phyloP scores from a whole-genome alignment of 2,113 vertebrate genomes.

The Raja brachyura region DNA sequence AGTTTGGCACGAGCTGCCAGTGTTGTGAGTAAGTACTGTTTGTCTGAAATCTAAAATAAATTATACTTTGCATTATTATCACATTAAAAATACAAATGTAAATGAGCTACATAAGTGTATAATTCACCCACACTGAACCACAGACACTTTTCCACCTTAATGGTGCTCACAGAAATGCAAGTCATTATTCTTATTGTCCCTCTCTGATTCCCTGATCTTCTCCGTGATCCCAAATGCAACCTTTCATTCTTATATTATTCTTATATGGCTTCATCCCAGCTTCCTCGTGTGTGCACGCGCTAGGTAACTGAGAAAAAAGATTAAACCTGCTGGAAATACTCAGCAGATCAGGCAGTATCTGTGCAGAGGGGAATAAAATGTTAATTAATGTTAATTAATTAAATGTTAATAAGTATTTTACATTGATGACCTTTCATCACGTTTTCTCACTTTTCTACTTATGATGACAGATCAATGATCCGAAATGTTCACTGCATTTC shows the following conservation, averaged over 20 bases:
- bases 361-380: too few relatives aligned
- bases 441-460: too few relatives aligned
- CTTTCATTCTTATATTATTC: neutral
- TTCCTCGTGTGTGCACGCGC: too few relatives aligned
- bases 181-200: neutral
- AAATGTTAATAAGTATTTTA: too few relatives aligned
- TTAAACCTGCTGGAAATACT: too few relatives aligned
- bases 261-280: neutral
- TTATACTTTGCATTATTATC: neutral
- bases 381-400: too few relatives aligned
- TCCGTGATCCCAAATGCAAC: neutral
- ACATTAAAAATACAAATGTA: neutral
- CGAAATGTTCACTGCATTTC: too few relatives aligned
- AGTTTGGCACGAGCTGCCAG: conserved; percentile 83
- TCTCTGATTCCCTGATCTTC: neutral
- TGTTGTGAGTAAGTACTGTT: conserved; percentile 82
- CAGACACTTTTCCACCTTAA: neutral
- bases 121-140: neutral
- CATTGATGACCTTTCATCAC: too few relatives aligned
- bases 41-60: conserved; percentile 78
- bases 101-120: neutral
- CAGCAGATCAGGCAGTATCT: too few relatives aligned
- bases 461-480: too few relatives aligned
- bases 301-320: too few relatives aligned
- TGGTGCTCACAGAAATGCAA: neutral